Evolutionary conservation across 1,140 invertebrate species (phyloP).

Genomic region (Holotrichia oblita): DNA sequence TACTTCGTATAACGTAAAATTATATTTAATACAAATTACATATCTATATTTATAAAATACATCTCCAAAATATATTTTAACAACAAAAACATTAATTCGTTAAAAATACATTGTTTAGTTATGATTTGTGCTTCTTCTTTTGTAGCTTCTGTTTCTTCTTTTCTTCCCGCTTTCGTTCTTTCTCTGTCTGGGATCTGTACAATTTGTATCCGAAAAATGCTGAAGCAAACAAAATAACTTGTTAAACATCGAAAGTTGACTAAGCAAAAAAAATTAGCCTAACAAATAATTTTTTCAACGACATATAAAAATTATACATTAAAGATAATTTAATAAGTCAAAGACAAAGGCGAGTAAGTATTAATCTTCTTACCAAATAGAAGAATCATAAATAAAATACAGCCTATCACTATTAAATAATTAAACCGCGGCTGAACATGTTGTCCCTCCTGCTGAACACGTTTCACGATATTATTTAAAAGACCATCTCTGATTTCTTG

Average conservation of each 20-base stretch:
- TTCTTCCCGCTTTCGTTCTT: conserved; percentile 75
- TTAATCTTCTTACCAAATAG: conserved; percentile 2
- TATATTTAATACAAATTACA: conserved; percentile 38
- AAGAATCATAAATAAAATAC: conserved; percentile 13
- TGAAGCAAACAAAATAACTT: conserved; percentile 63
- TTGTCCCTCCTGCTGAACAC: not conserved
- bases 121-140: conserved; percentile 63
- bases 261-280: not conserved
- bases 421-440: too few species aligned
- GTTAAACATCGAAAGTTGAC: not conserved
- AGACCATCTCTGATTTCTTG: conserved; percentile 9
- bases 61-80: conserved; percentile 16
- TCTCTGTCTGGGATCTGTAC: conserved; percentile 78
- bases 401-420: not conserved
- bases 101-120: not conserved
- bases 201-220: conserved; percentile 86
- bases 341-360: too few species aligned
- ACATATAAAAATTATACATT: not conserved
- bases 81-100: not conserved
- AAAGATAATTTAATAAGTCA: not conserved
- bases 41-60: conserved; percentile 32
- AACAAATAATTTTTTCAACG: too few species aligned
- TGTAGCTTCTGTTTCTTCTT: conserved; percentile 74
- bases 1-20: conserved; percentile 12
- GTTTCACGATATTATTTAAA: not conserved